A percentile compares a stretch with the other conserved stretches of the same genome.
These are phyloP conservation scores for Caranx melampygus DNA, from an alignment of 2,113 vertebrate species.

Conservation along the genomic window DNA sequence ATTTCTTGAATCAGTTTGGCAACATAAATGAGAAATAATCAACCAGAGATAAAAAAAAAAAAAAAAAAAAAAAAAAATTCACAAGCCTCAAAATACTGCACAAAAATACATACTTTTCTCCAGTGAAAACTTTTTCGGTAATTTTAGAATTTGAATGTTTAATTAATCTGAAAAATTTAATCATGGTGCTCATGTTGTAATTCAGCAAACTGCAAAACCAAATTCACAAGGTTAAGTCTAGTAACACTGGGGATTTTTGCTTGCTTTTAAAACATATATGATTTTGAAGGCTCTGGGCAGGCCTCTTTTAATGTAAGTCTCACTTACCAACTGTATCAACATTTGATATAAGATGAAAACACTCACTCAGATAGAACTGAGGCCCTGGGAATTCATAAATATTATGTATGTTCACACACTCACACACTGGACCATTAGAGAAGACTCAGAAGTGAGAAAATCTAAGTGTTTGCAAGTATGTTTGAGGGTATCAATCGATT, in stretches of 20 bases:
- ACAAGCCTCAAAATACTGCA: background rate
- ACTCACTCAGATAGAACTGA: background rate
- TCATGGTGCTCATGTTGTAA: background rate
- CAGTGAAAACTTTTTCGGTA: background rate
- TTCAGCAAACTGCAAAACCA: background rate
- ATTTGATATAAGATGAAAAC: background rate
- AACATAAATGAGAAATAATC: background rate
- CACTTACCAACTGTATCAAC: background rate
- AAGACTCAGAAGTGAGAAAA: conserved; percentile 18
- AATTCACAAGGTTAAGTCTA: background rate
- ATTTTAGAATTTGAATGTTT: background rate
- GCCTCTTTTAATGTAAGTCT: background rate
- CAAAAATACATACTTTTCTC: background rate
- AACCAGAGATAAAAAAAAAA: background rate
- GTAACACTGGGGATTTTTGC: background rate
- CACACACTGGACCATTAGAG: conserved; percentile 15
- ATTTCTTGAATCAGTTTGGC: background rate
- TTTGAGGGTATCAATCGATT: conserved; percentile 14
- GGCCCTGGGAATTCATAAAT: background rate
- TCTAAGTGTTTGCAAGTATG: conserved; percentile 16
- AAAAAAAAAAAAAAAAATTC: background rate
- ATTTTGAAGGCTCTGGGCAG: background rate
- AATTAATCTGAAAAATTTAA: background rate
- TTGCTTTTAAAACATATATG: background rate
- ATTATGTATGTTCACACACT: background rate